A percentile compares a stretch with the other conserved stretches of the same genome.
phyloP scores from a whole-genome alignment of 2,888 invertebrate genomes.

The Nasonovia ribisnigri region DNA sequence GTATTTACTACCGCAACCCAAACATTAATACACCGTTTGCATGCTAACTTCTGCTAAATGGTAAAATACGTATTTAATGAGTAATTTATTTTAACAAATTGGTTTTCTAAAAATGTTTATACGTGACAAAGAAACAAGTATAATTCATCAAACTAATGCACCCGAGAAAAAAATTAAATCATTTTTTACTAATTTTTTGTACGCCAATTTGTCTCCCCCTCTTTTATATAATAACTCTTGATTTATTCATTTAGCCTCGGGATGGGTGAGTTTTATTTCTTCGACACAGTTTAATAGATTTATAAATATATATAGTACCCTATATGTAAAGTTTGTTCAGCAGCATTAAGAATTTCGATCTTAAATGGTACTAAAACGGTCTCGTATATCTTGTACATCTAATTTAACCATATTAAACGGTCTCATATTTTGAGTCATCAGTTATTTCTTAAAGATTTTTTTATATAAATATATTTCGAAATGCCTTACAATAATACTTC shows the following conservation, averaged over 20 bases:
- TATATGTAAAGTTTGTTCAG: neutral
- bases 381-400: neutral
- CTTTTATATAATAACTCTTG: conserved; percentile 6
- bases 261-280: conserved; percentile 29
- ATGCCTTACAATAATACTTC: neutral
- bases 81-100: neutral
- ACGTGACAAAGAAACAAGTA: neutral
- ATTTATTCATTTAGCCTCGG: conserved; percentile 35
- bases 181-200: neutral
- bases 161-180: neutral
- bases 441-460: neutral
- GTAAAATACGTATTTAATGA: neutral
- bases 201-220: conserved; percentile 3
- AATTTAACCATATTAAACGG: neutral
- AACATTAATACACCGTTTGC: conserved; percentile 1
- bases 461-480: neutral
- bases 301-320: neutral
- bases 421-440: neutral
- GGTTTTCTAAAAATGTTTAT: conserved; percentile 9
- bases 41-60: neutral
- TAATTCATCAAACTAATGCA: conserved; percentile 32
- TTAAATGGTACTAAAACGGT: neutral
- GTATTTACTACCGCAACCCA: neutral
- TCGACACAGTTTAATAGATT: neutral
- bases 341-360: neutral